Evolutionary conservation across 1,140 invertebrate genomes (phyloP).

Genomic region (Delia radicum): DNA sequence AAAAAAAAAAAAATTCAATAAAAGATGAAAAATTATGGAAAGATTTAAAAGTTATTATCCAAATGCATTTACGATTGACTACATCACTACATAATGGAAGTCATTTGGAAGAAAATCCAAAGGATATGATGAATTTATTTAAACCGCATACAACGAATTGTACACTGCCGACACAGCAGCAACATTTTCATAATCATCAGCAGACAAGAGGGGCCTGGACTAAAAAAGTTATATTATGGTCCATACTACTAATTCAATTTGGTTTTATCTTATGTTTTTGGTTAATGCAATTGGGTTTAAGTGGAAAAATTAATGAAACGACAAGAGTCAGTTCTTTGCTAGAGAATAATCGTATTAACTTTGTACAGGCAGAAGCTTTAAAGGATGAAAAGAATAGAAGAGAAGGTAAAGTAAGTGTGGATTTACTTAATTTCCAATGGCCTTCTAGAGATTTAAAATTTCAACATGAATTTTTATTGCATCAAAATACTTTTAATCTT

Average conservation of each 20-base stretch:
- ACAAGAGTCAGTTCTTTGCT: background rate
- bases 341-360: background rate
- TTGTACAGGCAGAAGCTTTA: background rate
- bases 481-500: background rate
- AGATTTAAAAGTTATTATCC: background rate
- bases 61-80: slow-evolving; percentile 12
- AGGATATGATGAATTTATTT: background rate
- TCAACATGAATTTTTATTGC: slow-evolving; percentile 38
- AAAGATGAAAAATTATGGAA: background rate
- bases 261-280: slow-evolving; percentile 47
- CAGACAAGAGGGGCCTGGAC: slow-evolving; percentile 32
- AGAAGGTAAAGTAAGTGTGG: background rate
- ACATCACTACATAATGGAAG: background rate
- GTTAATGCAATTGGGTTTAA: slow-evolving; percentile 39
- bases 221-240: slow-evolving; percentile 47
- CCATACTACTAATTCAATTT: slow-evolving; percentile 43
- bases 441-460: background rate
- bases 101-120: background rate
- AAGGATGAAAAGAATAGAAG: background rate
- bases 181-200: background rate
- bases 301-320: slow-evolving; percentile 29
- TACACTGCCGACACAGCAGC: background rate
- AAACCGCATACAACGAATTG: background rate
- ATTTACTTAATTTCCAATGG: background rate
- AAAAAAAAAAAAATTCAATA: background rate